Base-by-base conservation (phyloP, 2,888 invertebrate species). In the Catocala nupta region DNA sequence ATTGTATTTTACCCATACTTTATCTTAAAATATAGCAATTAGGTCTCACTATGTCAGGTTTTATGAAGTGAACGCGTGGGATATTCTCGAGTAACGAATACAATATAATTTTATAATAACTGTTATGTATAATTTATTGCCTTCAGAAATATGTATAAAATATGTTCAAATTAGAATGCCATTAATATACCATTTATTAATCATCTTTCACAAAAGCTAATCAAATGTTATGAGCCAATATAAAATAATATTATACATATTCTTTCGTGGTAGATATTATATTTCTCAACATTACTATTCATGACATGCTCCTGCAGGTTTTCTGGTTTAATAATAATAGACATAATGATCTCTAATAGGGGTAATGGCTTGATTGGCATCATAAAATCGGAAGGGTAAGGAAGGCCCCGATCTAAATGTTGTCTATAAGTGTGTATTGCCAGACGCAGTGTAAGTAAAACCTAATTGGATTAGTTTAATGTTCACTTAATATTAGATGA, bases 321-420 rank as follows among this genome's bases (percentile, higher is more conserved):
- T 71, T 80, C 79, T 82, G 79, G 78, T 80, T 75, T 77, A 82
- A 81, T 84, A 82, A 86, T 87, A 88, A 86, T 87, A 87, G 82
- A 69, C 75, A 81, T 87, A 86, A 88, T 88, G 83, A 84, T 80
- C 85, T 85, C 79, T 90, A 90, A 90, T 90, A 87, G 86, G 85
- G 72, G 76, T 90, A 90, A 90, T 89, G 76, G 83, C 73, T 84
- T 90, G 86, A 91, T 91, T 88, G 87, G 83, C 83, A 84, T 88
- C 87, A 82, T 91, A 90, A 90, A 90, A 89, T 83, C 81, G 66
- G 78, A 71, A 81, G 81, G 80, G 80, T 71, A 78, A 63, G 68
- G 61, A 63, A 61, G 62, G 25, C 25, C 49, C 55, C 36, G 53
- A 60, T 53, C 34, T 47, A 66, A 72, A 64, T 65, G 55, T 33